Percentiles rank a stretch among this genome's conserved stretches.
Conservation (phyloP, 1,140 invertebrate genomes). For the Drosophila elegans region DNA sequence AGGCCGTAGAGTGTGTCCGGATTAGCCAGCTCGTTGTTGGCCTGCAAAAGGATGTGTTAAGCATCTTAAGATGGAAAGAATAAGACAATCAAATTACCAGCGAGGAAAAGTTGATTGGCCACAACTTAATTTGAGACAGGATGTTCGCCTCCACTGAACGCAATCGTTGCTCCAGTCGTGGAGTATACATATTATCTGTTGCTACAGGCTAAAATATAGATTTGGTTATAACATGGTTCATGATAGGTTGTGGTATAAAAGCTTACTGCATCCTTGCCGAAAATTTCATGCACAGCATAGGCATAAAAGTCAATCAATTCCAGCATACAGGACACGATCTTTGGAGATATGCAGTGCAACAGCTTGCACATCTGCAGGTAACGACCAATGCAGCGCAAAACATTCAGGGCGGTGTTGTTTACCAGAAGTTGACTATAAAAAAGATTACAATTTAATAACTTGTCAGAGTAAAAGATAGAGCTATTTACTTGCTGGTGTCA, state of each 20-base stretch:
- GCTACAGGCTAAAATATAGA: slow-evolving; percentile 77
- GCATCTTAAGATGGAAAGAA: background rate
- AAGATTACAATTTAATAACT: background rate
- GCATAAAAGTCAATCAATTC: slow-evolving; percentile 98
- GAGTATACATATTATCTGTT: slow-evolving; percentile 87
- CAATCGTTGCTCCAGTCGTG: slow-evolving; percentile 90
- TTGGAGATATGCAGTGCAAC: slow-evolving; percentile 95
- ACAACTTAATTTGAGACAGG: slow-evolving; percentile 77
- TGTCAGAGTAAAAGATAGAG: no score
- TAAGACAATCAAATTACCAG: slow-evolving; percentile 52
- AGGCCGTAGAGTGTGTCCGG: slow-evolving; percentile 92
- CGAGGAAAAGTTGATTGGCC: slow-evolving; percentile 82
- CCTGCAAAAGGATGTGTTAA: slow-evolving; percentile 47
- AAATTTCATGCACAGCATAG: slow-evolving; percentile 95
- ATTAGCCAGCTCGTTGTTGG: slow-evolving; percentile 87
- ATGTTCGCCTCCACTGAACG: slow-evolving; percentile 91
- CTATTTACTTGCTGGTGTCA: slow-evolving; percentile 59
- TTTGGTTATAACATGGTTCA: background rate
- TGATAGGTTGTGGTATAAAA: background rate
- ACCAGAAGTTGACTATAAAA: slow-evolving; percentile 84
- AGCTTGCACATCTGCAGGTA: slow-evolving; percentile 97
- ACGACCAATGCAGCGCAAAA: slow-evolving; percentile 96
- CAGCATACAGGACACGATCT: slow-evolving; percentile 95
- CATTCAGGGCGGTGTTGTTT: slow-evolving; percentile 97
- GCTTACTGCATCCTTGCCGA: slow-evolving; percentile 91